These are phyloP conservation scores for Garra rufa DNA, from an alignment of 2,113 vertebrate genomes.

Conservation along the genomic window DNA sequence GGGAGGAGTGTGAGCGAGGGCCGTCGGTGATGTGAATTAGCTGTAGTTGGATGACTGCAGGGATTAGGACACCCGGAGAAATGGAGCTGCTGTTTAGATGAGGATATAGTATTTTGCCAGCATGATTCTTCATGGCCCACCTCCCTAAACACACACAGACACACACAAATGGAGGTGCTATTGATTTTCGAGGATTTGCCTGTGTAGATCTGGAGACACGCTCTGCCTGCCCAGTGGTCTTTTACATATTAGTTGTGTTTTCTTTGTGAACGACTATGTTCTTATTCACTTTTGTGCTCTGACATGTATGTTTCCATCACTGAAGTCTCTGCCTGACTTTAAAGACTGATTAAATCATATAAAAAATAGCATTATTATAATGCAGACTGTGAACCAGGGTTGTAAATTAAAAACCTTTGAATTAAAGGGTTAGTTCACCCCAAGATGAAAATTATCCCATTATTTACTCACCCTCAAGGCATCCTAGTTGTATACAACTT, in stretches of 20 bases:
- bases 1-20: neutral
- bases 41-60: constrained; percentile 67
- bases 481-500: no score
- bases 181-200: constrained; percentile 53
- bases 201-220: constrained; percentile 19
- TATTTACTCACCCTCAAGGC: no score
- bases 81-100: constrained; percentile 73
- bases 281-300: neutral
- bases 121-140: constrained; percentile 53
- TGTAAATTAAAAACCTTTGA: no score
- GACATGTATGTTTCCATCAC: neutral
- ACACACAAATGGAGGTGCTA: constrained; percentile 38
- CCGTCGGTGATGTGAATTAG: constrained; percentile 63
- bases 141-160: constrained; percentile 8
- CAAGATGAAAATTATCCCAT: no score
- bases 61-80: constrained; percentile 68
- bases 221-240: constrained; percentile 14
- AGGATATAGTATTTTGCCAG: constrained; percentile 73
- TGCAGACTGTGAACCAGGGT: neutral
- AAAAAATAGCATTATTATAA: neutral
- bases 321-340: neutral
- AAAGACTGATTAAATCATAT: neutral
- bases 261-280: neutral
- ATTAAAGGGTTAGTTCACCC: no score
- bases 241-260: constrained; percentile 16